A percentile compares a stretch with the other conserved stretches of the same genome.
phyloP scores from a whole-genome alignment of 2,113 vertebrate species.

The Periophthalmus modestus region DNA sequence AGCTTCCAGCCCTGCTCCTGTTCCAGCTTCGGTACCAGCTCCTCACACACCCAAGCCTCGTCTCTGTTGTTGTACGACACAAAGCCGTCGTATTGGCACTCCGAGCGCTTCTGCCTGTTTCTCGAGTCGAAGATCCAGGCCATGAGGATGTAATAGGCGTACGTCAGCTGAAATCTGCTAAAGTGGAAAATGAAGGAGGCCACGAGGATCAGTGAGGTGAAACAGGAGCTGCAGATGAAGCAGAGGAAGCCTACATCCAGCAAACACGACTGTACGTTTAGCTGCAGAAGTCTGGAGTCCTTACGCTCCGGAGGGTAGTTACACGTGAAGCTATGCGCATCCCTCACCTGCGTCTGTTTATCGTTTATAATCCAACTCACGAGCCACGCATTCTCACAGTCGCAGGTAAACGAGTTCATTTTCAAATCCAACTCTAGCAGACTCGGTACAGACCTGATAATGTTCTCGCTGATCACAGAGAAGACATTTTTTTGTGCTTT shows the following conservation, averaged over 20 bases:
- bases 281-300: slow-evolving; percentile 53
- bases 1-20: slow-evolving; percentile 74
- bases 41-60: slow-evolving; percentile 72
- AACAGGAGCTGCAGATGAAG: slow-evolving; percentile 51
- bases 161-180: slow-evolving; percentile 66
- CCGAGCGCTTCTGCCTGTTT: slow-evolving; percentile 33
- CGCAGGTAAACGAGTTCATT: slow-evolving; percentile 71
- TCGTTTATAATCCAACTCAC: slow-evolving; percentile 49
- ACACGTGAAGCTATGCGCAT: slow-evolving; percentile 69
- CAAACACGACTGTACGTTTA: slow-evolving; percentile 49
- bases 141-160: slow-evolving; percentile 73
- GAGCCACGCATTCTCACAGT: slow-evolving; percentile 73
- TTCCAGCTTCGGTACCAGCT: slow-evolving; percentile 76
- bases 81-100: slow-evolving; percentile 74
- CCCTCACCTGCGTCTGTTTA: slow-evolving; percentile 67
- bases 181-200: slow-evolving; percentile 67
- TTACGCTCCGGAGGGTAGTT: slow-evolving; percentile 61
- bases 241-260: slow-evolving; percentile 47
- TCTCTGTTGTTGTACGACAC: slow-evolving; percentile 77
- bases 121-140: slow-evolving; percentile 69
- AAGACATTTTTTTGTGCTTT: slow-evolving; percentile 59
- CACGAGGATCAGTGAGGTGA: slow-evolving; percentile 48
- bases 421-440: slow-evolving; percentile 68
- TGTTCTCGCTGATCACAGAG: slow-evolving; percentile 36
- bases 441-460: slow-evolving; percentile 52